These are phyloP conservation scores for Podarcis muralis DNA, from an alignment of 2,113 vertebrate genomes.

Conservation along the genomic window DNA sequence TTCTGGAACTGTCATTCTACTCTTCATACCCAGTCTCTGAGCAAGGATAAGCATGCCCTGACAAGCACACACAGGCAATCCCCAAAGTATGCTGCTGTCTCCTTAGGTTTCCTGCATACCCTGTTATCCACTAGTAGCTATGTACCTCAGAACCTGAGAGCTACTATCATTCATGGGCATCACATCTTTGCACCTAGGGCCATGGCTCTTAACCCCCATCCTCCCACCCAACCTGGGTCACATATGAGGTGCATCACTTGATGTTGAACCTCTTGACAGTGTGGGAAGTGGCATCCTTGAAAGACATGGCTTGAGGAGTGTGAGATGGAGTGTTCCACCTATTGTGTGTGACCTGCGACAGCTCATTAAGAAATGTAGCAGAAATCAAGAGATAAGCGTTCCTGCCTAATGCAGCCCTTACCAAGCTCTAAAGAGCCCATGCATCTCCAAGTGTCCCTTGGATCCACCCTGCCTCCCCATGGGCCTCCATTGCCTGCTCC, in stretches of 20 bases:
- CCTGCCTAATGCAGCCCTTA: background rate
- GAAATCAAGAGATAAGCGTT: background rate
- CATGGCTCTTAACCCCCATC: background rate
- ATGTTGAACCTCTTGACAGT: background rate
- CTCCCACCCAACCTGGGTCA: background rate
- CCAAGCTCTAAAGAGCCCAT: background rate
- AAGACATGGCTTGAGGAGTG: background rate
- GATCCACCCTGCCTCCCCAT: no score
- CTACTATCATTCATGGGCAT: background rate
- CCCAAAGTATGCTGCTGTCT: background rate
- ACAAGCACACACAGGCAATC: background rate
- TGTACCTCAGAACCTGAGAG: background rate
- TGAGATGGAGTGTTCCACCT: background rate
- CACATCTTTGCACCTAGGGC: background rate
- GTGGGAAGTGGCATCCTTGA: background rate
- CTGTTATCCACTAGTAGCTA: background rate
- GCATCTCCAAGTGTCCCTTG: background rate
- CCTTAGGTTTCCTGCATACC: background rate
- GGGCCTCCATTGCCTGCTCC: slow-evolving; percentile 18
- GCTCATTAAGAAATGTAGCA: background rate
- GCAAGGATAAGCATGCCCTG: background rate
- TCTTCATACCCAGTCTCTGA: background rate
- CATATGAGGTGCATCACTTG: background rate
- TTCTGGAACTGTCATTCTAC: background rate
- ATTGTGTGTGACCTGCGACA: background rate